Percentiles rank a stretch among this genome's conserved stretches.
Evolutionary conservation across 2,113 vertebrate genomes (phyloP).

Genomic region (Grammatotria lemairii): DNA sequence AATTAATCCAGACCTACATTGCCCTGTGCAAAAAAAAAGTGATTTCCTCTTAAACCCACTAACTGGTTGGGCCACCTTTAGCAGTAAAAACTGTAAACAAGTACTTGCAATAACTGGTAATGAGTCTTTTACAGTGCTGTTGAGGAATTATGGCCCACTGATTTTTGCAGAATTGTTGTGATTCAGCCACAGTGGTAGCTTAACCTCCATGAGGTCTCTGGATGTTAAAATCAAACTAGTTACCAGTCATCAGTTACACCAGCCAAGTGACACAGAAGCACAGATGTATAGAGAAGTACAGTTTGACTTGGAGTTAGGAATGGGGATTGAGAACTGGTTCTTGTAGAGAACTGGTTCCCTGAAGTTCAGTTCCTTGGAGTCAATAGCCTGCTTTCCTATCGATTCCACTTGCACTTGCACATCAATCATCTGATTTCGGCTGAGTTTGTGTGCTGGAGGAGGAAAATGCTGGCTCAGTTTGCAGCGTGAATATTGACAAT

Average conservation of each 20-base stretch:
- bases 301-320: neutral
- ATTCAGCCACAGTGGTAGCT: neutral
- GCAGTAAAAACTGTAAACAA: neutral
- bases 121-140: neutral
- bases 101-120: neutral
- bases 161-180: neutral
- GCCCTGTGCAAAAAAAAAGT: neutral
- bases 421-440: neutral
- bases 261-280: neutral
- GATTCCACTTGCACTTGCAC: neutral
- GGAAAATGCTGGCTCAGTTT: neutral
- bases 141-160: neutral
- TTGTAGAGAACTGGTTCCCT: neutral
- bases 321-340: neutral
- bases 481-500: neutral
- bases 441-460: neutral
- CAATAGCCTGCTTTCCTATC: neutral
- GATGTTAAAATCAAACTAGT: neutral
- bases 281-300: neutral
- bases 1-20: neutral
- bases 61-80: neutral
- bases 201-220: neutral
- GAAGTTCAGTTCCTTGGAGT: neutral
- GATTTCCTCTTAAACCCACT: accelerated
- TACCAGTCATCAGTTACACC: neutral